Conservation (phyloP, 1,140 invertebrate genomes). For the Battus philenor region DNA sequence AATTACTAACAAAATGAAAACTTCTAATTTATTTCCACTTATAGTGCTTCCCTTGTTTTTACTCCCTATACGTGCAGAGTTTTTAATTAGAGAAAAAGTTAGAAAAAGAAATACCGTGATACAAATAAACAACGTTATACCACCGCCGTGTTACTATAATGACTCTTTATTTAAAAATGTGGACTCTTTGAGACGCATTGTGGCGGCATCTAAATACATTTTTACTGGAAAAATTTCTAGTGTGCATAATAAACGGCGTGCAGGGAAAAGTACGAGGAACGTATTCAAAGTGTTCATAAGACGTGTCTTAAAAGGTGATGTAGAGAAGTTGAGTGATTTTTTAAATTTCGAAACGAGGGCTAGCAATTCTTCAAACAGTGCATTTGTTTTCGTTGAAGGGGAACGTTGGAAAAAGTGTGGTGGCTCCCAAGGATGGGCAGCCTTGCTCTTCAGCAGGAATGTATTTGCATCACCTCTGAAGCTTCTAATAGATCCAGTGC, state of each 20-base stretch:
- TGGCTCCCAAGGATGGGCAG: conserved; percentile 42
- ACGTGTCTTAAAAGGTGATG: conserved; percentile 60
- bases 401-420: conserved; percentile 29
- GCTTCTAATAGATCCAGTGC: conserved; percentile 53
- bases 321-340: conserved; percentile 54
- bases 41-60: not conserved
- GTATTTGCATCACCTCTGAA: conserved; percentile 42
- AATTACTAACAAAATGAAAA: conserved; percentile 20
- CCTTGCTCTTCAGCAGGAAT: conserved; percentile 44
- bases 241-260: conserved; percentile 41
- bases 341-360: conserved; percentile 56
- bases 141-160: conserved; percentile 47
- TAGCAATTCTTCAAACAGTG: conserved; percentile 44
- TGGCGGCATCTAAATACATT: conserved; percentile 59
- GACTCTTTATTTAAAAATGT: conserved; percentile 59
- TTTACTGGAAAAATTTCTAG: conserved; percentile 67
- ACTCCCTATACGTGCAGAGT: conserved; percentile 34
- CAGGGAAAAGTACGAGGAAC: conserved; percentile 35
- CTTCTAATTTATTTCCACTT: conserved; percentile 12
- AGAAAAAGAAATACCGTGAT: conserved; percentile 65
- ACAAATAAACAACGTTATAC: conserved; percentile 48
- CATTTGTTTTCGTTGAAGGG: conserved; percentile 50
- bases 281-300: conserved; percentile 62
- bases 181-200: conserved; percentile 50
- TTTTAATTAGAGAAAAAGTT: conserved; percentile 53